Conservation (phyloP, 2,888 invertebrate genomes). For the Calameuta pallipes region DNA sequence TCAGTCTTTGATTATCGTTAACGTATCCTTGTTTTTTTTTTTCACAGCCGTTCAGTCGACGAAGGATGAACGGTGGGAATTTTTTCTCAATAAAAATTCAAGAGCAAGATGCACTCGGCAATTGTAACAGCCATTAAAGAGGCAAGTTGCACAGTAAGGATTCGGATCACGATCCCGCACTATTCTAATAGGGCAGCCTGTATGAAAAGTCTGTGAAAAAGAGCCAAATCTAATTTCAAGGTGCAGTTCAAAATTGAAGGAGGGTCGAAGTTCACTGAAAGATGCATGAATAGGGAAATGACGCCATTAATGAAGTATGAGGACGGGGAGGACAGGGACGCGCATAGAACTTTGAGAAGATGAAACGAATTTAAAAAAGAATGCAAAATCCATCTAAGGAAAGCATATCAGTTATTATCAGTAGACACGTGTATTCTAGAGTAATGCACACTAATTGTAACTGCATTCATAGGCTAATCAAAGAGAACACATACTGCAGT, state of each 20-base stretch:
- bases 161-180: slow-evolving; percentile 24
- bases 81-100: neutral
- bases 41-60: neutral
- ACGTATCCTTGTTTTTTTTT: neutral
- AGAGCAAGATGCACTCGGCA: neutral
- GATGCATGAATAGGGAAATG: no score
- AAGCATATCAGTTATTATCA: neutral
- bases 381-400: no score
- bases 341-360: no score
- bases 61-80: slow-evolving; percentile 1
- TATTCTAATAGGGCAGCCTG: slow-evolving; percentile 18
- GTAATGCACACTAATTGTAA: neutral
- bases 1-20: neutral
- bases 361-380: no score
- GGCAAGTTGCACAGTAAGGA: slow-evolving; percentile 8
- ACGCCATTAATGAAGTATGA: no score
- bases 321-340: no score
- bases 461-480: neutral
- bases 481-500: neutral
- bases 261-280: no score
- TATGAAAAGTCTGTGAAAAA: no score
- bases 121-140: neutral
- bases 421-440: neutral
- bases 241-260: no score
- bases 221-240: no score